phyloP scores from a whole-genome alignment of 2,113 vertebrate genomes.

The Chaetodon auriga region DNA sequence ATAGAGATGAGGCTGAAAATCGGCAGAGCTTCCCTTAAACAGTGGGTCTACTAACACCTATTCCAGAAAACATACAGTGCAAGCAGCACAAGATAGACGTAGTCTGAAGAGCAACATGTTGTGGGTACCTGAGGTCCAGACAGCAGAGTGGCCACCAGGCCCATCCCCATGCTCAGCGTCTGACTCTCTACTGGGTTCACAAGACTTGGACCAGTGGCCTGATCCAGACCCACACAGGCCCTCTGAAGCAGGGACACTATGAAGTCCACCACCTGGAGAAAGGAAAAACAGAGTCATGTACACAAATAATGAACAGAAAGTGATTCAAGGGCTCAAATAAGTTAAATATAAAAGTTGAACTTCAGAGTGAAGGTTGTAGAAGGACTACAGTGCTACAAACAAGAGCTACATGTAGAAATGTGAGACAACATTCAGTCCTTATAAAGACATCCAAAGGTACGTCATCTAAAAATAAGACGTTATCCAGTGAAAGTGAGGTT shows the following conservation, averaged over 20 bases:
- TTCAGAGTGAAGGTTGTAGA: not conserved
- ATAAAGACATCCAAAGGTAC: slow-evolving; percentile 17
- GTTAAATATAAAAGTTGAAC: not conserved
- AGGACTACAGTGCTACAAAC: not conserved
- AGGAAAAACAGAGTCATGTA: not conserved
- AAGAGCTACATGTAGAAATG: not conserved
- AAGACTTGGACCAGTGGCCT: slow-evolving; percentile 5
- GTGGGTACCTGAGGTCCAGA: slow-evolving; percentile 89
- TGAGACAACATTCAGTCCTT: slow-evolving; percentile 3
- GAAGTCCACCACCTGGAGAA: slow-evolving; percentile 89
- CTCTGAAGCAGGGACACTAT: slow-evolving; percentile 88
- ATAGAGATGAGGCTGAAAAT: no score
- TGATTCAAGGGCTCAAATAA: not conserved
- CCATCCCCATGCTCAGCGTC: slow-evolving; percentile 94
- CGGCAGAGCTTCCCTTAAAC: no score
- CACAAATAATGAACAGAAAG: not conserved
- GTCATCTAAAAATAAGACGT: slow-evolving; percentile 35
- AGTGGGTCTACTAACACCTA: no score
- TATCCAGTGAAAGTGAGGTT: slow-evolving; percentile 5
- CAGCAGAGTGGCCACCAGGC: slow-evolving; percentile 90
- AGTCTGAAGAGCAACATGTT: not conserved
- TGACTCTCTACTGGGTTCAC: slow-evolving; percentile 85
- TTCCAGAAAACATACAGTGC: not conserved
- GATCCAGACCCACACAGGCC: slow-evolving; percentile 82
- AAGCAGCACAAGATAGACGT: not conserved